These are phyloP conservation scores for Cetonia aurata DNA, from an alignment of 2,888 invertebrate genomes.

Conservation along the genomic window DNA sequence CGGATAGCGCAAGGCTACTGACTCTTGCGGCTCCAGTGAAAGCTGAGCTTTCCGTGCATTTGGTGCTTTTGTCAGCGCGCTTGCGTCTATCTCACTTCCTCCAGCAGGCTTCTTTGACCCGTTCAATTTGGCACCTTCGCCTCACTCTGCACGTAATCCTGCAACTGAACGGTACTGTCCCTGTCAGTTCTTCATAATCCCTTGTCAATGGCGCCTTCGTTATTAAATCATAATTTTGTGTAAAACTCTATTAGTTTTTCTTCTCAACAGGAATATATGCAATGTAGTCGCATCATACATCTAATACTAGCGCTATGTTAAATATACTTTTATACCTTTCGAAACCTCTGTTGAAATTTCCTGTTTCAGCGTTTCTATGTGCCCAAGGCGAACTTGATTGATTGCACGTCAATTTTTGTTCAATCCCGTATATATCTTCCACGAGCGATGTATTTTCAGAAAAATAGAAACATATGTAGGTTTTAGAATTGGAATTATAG, in stretches of 20 bases:
- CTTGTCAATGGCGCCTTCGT: slow-evolving; percentile 32
- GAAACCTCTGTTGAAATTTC: no score
- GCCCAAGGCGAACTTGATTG: no score
- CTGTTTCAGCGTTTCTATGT: no score
- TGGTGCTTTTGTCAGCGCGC: slow-evolving; percentile 51
- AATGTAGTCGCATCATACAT: background rate
- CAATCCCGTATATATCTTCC: no score
- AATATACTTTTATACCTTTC: no score
- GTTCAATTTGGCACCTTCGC: slow-evolving; percentile 62
- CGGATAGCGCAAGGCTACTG: slow-evolving; percentile 60
- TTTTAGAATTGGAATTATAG: no score
- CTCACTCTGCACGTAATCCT: slow-evolving; percentile 52
- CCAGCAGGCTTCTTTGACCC: slow-evolving; percentile 59
- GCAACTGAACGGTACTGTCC: slow-evolving; percentile 21
- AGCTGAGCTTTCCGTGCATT: slow-evolving; percentile 58
- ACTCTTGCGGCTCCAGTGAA: slow-evolving; percentile 57
- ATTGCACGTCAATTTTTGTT: no score
- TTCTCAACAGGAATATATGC: slow-evolving; percentile 4
- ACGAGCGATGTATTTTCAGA: no score
- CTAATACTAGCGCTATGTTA: no score
- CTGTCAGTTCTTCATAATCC: slow-evolving; percentile 47
- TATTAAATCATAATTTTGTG: slow-evolving; percentile 28
- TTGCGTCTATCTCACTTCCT: slow-evolving; percentile 54
- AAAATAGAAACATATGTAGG: no score
- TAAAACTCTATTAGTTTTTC: slow-evolving; percentile 23